Percentiles rank a stretch among this genome's conserved stretches.
These are phyloP conservation scores for Amblyraja radiata DNA, from an alignment of 2,797 vertebrate genomes.

Conservation along the genomic window DNA sequence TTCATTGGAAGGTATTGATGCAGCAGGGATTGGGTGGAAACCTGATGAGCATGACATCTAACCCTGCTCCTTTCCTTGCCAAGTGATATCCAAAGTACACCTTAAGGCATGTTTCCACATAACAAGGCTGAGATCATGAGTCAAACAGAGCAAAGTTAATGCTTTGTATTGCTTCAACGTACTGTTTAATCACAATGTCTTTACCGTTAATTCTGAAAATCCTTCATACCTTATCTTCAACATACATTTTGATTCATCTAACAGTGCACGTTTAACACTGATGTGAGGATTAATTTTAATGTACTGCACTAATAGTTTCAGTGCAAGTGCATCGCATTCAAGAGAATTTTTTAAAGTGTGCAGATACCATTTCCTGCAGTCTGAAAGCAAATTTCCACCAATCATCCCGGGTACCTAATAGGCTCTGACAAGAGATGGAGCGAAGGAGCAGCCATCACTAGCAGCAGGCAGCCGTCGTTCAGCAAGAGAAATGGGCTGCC, in stretches of 20 bases:
- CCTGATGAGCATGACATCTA: background rate
- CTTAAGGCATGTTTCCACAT: background rate
- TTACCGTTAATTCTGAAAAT: conserved; percentile 20
- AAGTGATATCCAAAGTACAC: background rate
- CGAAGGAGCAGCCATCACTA: conserved; percentile 49
- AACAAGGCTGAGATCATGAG: background rate
- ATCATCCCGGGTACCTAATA: conserved; percentile 72
- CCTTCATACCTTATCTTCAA: background rate
- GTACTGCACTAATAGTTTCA: conserved; percentile 67
- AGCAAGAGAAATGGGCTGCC: conserved; percentile 72
- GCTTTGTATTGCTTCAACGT: background rate
- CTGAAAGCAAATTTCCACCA: conserved; percentile 73
- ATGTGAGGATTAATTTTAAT: conserved; percentile 62
- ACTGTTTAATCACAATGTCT: background rate
- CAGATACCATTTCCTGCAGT: conserved; percentile 75
- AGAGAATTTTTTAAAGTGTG: conserved; percentile 63
- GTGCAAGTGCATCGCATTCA: conserved; percentile 51
- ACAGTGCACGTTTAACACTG: conserved; percentile 57
- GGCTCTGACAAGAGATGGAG: conserved; percentile 70
- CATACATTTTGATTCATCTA: conserved; percentile 55
- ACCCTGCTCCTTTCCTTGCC: background rate
- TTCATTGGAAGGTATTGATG: background rate
- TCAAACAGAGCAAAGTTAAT: background rate
- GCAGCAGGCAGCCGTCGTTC: conserved; percentile 59
- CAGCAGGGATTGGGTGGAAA: background rate